Base-by-base conservation (phyloP, 2,113 vertebrate species). In the Brachirus orientalis region DNA sequence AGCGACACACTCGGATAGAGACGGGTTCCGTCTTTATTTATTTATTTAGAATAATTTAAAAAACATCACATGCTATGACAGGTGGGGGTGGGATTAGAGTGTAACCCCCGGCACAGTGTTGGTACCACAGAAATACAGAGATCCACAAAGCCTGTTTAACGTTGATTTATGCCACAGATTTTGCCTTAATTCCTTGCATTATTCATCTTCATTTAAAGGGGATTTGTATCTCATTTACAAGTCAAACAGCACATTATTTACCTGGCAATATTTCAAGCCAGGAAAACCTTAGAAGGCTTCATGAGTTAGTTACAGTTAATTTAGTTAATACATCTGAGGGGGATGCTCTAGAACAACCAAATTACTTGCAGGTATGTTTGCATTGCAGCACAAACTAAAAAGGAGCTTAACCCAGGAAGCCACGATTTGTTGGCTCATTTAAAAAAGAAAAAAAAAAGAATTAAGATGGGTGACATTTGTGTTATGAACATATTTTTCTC, bases 11-110 rank as follows among this genome's bases (percentile, higher is more conserved):
- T 81, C 50, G 28, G 65, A 60, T 73, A 72, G 82, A 84, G 82
- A 79, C 65, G n/a, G 63, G 6, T 72, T 35, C 47, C n/a, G 18
- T 88, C 70, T 84, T 89, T 85, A 87, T 74, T 90, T 33, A 38
- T 17, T 14, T 54, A 12, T 54, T 54, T 76, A 82, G 79, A 86
- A 81, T 88, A 90, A 89, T 91, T 91, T 89, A 63, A 90, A 89
- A 91, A 88, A 85, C 83, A 87, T 90, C 73, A 75, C 59, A 74
- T 54, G 78, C 47, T 18, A 19, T 46, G 61, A 58, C 70, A 61
- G 48, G 61, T 33, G 60, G 19, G 80, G 69, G 55, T 13, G 67
- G 75, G 69, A 52, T 72, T 61, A 48, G 48, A 33, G 62, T 44
- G 61, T 58, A 70, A 82, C 63, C 80, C 63, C 47, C 55, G 58